Evolutionary conservation across 2,797 vertebrate species (phyloP), one percentile per base, ranked within the genome.

Genomic region (Hemitrygon akajei): DNA sequence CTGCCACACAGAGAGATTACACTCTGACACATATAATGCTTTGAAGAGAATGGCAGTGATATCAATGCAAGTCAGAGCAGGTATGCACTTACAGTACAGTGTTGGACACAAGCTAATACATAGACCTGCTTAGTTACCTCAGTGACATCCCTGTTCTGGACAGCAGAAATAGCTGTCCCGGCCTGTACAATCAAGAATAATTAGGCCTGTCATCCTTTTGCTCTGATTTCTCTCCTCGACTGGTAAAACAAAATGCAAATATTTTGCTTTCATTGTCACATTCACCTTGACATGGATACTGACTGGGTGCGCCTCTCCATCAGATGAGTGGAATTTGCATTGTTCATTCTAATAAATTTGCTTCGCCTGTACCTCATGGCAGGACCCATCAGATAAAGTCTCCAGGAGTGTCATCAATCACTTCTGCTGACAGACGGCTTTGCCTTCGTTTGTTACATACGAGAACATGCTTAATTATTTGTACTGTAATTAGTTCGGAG

Each of bases 401-500:
- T 98, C 98, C 97, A 97, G 94, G 98, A 98, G 97, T 98, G 98
- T 98, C 99, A 99, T 99, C 99, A 98, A 99, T 99, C 99, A 99
- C 97, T 96, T 96, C 94, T 80, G 96, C 96, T 99, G 99, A 99
- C 98, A 99, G 98, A 98, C 98, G 98, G 98, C 98, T 98, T 99
- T 97, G 98, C 98, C 98, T 99, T 99, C 98, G 98, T 99, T 99
- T 99, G 98, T 99, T 99, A 99, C 98, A 98, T 98, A 98, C 96
- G 97, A 98, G 98, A 98, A 99, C 98, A 99, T 97, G 98, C 98
- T 99, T 99, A 99, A 99, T 99, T 99, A 99, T 99, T 99, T 99
- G 99, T 99, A 98, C 98, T 98, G 98, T 99, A 99, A 99, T 99
- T 99, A 99, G 98, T 99, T 99, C 98, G 98, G 98, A 99, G 99